Percentiles rank a stretch among this genome's conserved stretches.
Conservation (phyloP, 2,113 vertebrate genomes). For the Carassius auratus region DNA sequence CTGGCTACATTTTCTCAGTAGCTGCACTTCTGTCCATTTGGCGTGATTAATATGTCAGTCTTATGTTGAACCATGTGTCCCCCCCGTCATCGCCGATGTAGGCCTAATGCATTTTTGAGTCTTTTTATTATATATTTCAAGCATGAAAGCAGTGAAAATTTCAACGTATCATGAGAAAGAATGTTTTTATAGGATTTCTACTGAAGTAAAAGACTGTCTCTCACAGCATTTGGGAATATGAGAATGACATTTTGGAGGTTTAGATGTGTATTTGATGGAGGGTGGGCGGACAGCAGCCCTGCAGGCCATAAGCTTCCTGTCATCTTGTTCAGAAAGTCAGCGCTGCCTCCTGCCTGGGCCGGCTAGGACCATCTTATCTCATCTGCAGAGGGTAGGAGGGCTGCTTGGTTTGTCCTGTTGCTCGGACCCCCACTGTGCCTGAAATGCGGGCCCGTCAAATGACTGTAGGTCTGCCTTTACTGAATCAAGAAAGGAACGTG, state of each 20-base stretch:
- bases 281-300: conserved; percentile 2
- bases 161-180: neutral
- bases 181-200: neutral
- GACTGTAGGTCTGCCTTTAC: conserved; percentile 21
- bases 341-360: conserved; percentile 32
- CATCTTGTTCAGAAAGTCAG: conserved; percentile 51
- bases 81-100: neutral
- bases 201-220: conserved; percentile 6
- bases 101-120: conserved; percentile 14
- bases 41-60: conserved; percentile 41
- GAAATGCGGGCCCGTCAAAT: neutral
- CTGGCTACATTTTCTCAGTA: conserved; percentile 7
- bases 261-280: conserved; percentile 43
- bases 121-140: conserved; percentile 16
- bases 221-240: neutral
- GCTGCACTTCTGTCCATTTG: conserved; percentile 16
- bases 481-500: conserved; percentile 2
- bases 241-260: conserved; percentile 16
- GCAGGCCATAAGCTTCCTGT: conserved; percentile 27
- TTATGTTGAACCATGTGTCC: neutral
- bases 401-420: conserved; percentile 15
- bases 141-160: neutral
- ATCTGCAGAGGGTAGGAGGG: conserved; percentile 2
- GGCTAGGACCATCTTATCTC: conserved; percentile 25
- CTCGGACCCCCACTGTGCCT: neutral